Evolutionary conservation across 2,113 vertebrate species (phyloP).

Genomic region (Vanacampus margaritifer): DNA sequence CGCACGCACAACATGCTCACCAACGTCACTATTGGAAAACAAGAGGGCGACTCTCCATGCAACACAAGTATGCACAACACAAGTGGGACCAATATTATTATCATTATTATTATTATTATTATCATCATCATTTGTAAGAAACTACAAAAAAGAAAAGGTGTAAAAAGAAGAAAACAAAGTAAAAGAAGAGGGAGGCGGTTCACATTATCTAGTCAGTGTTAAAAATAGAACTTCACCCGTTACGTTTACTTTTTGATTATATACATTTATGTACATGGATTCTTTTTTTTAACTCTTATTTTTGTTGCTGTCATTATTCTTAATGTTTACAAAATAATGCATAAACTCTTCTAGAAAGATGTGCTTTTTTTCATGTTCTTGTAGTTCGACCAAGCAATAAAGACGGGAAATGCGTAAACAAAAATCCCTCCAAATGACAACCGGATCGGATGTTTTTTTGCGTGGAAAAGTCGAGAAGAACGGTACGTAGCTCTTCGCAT

Average conservation of each 20-base stretch:
- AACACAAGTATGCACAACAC: conserved; percentile 75
- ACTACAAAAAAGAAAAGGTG: conserved; percentile 48
- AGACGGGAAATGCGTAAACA: conserved; percentile 37
- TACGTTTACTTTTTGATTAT: conserved; percentile 78
- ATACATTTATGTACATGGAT: conserved; percentile 78
- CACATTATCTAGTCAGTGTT: conserved; percentile 84
- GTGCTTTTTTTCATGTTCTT: conserved; percentile 74
- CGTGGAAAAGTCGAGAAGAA: no score
- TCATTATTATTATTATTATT: conserved; percentile 16
- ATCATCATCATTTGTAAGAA: conserved; percentile 34
- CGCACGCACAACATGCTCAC: conserved; percentile 66
- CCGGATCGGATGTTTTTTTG: conserved; percentile 11
- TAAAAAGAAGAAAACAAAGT: conserved; percentile 58
- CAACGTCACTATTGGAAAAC: conserved; percentile 63
- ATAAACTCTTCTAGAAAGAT: conserved; percentile 79
- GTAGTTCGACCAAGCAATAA: conserved; percentile 49
- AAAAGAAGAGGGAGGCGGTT: conserved; percentile 55
- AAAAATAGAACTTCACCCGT: conserved; percentile 83
- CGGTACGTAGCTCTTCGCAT: no score
- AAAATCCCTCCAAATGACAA: conserved; percentile 17
- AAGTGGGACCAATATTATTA: conserved; percentile 52
- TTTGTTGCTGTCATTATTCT: conserved; percentile 55
- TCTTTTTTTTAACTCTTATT: conserved; percentile 61
- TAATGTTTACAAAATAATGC: conserved; percentile 78
- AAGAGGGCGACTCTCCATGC: conserved; percentile 73